Conservation (phyloP, 2,797 vertebrate species). For the Microhierax caerulescens region DNA sequence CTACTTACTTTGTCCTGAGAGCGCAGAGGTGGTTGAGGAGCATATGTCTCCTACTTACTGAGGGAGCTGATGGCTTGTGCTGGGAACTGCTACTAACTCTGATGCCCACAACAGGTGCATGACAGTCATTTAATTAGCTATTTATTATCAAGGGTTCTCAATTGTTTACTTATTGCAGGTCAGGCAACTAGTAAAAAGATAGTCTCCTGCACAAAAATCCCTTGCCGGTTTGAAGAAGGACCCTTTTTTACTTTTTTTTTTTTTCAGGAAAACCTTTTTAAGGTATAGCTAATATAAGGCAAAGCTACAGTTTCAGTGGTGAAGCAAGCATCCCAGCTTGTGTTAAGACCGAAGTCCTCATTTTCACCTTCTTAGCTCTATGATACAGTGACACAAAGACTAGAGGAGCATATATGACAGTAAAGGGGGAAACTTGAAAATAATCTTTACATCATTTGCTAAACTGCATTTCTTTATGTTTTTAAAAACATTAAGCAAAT, state of each 20-base stretch:
- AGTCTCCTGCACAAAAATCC: background rate
- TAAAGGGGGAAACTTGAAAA: background rate
- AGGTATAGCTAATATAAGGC: background rate
- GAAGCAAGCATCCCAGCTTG: background rate
- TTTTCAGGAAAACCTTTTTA: background rate
- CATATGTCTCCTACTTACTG: background rate
- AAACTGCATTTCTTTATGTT: background rate
- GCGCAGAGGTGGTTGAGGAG: background rate
- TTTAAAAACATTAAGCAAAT: background rate
- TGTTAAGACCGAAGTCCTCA: background rate
- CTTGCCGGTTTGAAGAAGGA: accelerated
- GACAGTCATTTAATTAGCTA: background rate
- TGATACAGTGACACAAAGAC: background rate
- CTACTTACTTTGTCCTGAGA: background rate
- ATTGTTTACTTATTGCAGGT: background rate
- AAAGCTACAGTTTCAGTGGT: background rate
- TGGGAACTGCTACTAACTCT: background rate
- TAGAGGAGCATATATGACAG: background rate
- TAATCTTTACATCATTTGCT: background rate
- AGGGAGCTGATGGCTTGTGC: background rate
- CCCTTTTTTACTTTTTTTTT: background rate
- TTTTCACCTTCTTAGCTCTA: background rate
- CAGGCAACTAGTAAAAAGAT: background rate
- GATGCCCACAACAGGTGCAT: background rate
- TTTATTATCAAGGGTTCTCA: background rate